Percentiles rank a stretch among this genome's conserved stretches.
Evolutionary conservation across 2,888 invertebrate species (phyloP).

Genomic region (Bunonema sp.): DNA sequence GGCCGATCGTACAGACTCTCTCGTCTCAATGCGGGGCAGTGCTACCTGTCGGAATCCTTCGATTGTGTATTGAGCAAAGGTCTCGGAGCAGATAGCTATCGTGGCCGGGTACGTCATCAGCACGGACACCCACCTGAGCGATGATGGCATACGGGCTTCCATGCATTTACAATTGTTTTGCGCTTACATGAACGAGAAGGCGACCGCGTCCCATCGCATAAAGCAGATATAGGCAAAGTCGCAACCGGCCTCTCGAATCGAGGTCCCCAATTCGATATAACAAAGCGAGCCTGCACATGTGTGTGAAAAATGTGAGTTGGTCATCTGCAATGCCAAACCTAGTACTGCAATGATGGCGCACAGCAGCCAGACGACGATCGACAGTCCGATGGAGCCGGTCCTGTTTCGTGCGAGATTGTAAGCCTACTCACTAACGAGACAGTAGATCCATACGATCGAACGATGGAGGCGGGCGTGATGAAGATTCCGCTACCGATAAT

Average conservation of each 20-base stretch:
- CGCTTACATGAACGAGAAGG: not conserved
- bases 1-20: not conserved
- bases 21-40: not conserved
- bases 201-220: constrained; percentile 14
- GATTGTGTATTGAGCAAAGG: constrained; percentile 35
- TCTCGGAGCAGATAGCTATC: constrained; percentile 38
- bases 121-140: constrained; percentile 42
- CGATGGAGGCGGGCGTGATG: constrained; percentile 29
- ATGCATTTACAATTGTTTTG: not conserved
- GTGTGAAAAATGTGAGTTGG: too few species aligned
- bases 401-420: not conserved
- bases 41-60: constrained; percentile 21
- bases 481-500: constrained; percentile 42
- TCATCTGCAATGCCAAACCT: constrained; percentile 9
- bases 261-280: constrained; percentile 40
- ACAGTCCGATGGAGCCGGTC: constrained; percentile 65
- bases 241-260: constrained; percentile 39
- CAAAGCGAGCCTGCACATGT: constrained; percentile 38
- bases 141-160: constrained; percentile 9
- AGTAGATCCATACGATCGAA: not conserved
- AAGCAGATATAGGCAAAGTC: constrained; percentile 41
- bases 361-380: constrained; percentile 75
- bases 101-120: constrained; percentile 42
- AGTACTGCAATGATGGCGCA: constrained; percentile 58
- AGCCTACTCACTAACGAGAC: not conserved